Conservation (phyloP, 2,797 vertebrate species). For the Acipenser oxyrinchus region DNA sequence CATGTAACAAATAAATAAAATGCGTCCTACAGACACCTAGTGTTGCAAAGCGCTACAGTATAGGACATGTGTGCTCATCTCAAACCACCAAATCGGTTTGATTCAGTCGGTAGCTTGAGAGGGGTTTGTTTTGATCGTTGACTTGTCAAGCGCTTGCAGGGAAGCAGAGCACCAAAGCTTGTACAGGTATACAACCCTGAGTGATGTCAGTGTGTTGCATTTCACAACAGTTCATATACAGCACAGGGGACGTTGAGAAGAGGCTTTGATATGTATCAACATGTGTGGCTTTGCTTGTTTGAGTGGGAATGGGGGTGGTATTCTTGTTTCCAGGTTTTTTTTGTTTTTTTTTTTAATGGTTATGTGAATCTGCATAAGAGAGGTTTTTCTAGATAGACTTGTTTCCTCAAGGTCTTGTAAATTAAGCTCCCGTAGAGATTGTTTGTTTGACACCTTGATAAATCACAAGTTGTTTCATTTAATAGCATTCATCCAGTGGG, state of each 20-base stretch:
- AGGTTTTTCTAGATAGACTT: no score
- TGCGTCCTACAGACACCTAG: no score
- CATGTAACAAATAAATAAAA: no score
- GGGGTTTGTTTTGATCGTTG: not conserved
- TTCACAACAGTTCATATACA: slow-evolving; percentile 15
- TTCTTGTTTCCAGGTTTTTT: not conserved
- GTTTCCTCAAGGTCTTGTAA: no score
- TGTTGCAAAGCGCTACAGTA: not conserved
- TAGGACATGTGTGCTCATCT: not conserved
- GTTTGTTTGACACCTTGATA: no score
- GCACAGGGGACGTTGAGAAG: not conserved
- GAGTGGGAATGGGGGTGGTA: not conserved
- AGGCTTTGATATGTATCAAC: not conserved
- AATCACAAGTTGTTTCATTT: no score
- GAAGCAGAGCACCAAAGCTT: slow-evolving; percentile 7
- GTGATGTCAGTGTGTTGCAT: slow-evolving; percentile 23
- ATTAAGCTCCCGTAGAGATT: no score
- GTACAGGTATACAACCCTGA: not conserved
- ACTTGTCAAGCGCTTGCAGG: not conserved
- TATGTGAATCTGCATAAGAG: no score
- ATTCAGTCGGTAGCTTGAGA: not conserved
- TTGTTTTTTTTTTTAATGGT: no score
- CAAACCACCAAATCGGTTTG: not conserved
- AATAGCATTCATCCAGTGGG: no score
- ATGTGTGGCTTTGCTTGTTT: not conserved